Evolutionary conservation across 2,113 vertebrate genomes (phyloP).

Genomic region (Hemiprocne comata): DNA sequence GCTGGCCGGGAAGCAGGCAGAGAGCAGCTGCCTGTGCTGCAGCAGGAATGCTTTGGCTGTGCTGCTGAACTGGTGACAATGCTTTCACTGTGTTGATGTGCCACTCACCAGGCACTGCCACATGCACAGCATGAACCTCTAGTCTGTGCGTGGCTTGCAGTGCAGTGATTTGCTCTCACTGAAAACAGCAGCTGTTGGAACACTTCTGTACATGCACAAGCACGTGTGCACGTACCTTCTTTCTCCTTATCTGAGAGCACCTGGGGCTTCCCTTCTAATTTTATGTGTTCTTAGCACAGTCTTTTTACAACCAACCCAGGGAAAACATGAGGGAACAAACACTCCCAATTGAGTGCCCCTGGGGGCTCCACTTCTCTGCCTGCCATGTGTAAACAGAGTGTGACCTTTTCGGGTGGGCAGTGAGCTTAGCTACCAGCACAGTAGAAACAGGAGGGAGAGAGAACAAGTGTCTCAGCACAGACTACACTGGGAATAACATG

Average conservation of each 20-base stretch:
- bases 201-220: accelerated
- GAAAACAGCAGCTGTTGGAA: background rate
- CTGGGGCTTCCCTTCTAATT: background rate
- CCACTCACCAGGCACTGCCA: background rate
- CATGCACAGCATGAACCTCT: accelerated
- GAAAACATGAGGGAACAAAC: background rate
- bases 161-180: background rate
- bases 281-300: background rate
- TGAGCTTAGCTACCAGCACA: background rate
- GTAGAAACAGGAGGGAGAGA: background rate
- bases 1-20: background rate
- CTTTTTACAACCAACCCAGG: background rate
- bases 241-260: background rate
- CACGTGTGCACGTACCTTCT: accelerated
- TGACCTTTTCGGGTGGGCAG: background rate
- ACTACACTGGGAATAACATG: background rate
- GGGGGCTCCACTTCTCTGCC: background rate
- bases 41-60: background rate
- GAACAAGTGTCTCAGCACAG: accelerated
- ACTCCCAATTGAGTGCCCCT: background rate
- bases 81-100: background rate
- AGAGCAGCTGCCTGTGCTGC: background rate
- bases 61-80: background rate
- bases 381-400: background rate
- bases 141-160: accelerated